These are phyloP conservation scores for Peromyscus nudipes DNA, from an alignment of 2,797 vertebrate species.

Conservation along the genomic window DNA sequence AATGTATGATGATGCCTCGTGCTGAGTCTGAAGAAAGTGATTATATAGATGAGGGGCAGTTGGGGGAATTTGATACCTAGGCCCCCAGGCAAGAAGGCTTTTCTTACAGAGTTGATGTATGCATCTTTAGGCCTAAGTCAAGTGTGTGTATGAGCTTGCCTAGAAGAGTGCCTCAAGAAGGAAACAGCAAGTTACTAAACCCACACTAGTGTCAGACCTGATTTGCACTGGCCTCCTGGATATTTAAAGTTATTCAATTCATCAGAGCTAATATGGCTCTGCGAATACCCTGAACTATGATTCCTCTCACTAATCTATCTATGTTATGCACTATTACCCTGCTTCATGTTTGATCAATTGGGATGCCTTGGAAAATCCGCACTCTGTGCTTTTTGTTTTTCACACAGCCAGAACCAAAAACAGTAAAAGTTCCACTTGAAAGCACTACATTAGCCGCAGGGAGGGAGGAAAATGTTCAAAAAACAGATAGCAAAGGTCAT, in stretches of 20 bases:
- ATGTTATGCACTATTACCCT: not conserved
- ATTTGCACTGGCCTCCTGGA: not conserved
- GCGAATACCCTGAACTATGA: not conserved
- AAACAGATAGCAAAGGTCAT: conserved; percentile 29
- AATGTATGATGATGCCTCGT: not conserved
- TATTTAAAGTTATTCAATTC: not conserved
- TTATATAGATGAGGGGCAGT: not conserved
- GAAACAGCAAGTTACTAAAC: not conserved
- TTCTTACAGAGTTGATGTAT: not conserved
- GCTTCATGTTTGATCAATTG: not conserved
- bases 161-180: not conserved
- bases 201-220: not conserved
- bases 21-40: not conserved
- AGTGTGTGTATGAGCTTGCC: not conserved
- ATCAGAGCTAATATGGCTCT: not conserved
- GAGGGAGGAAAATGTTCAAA: not conserved
- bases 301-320: not conserved
- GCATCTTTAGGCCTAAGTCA: not conserved
- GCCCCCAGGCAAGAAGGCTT: not conserved
- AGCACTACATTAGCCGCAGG: not conserved
- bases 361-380: not conserved
- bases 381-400: not conserved
- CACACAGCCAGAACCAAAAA: not conserved
- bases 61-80: not conserved
- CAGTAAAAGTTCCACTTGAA: not conserved